phyloP scores from a whole-genome alignment of 1,140 invertebrate species.

The Samia ricini region DNA sequence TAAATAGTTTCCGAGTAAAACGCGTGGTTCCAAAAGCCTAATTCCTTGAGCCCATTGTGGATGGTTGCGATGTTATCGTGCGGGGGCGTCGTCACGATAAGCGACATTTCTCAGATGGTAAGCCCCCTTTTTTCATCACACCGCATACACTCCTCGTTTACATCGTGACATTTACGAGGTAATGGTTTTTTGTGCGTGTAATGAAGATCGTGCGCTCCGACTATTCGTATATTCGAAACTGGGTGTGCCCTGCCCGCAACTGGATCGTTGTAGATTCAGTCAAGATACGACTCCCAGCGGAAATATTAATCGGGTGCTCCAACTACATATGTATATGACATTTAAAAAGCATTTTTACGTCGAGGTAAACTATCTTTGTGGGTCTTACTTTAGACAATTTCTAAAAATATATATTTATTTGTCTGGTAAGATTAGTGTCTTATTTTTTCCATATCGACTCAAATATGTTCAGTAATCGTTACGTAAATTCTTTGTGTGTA shows the following conservation, averaged over 20 bases:
- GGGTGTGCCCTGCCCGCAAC: conserved; percentile 37
- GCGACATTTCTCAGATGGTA: conserved; percentile 40
- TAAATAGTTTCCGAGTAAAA: conserved; percentile 28
- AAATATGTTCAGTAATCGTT: no score
- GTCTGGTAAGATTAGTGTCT: no score
- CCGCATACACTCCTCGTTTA: conserved; percentile 24
- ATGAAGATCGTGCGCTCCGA: conserved; percentile 46
- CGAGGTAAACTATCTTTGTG: conserved; percentile 7
- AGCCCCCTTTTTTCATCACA: conserved; percentile 30
- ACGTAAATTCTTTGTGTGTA: no score
- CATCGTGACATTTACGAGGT: conserved; percentile 30
- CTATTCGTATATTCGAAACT: conserved; percentile 29
- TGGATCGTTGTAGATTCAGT: conserved; percentile 43
- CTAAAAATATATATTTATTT: no score
- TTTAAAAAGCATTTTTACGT: conserved; percentile 25
- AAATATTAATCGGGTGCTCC: conserved; percentile 33
- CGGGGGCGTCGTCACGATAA: conserved; percentile 59
- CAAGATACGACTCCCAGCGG: conserved; percentile 36
- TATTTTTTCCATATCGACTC: no score
- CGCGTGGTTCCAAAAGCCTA: conserved; percentile 39
- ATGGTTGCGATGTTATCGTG: conserved; percentile 46
- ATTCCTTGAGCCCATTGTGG: conserved; percentile 50
- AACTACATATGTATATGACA: conserved; percentile 44
- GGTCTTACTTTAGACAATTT: no score
- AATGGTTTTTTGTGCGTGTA: conserved; percentile 36